A percentile compares a stretch with the other conserved stretches of the same genome.
These are phyloP conservation scores for Quadriops clusia DNA, from an alignment of 2,888 invertebrate genomes.

Conservation along the genomic window DNA sequence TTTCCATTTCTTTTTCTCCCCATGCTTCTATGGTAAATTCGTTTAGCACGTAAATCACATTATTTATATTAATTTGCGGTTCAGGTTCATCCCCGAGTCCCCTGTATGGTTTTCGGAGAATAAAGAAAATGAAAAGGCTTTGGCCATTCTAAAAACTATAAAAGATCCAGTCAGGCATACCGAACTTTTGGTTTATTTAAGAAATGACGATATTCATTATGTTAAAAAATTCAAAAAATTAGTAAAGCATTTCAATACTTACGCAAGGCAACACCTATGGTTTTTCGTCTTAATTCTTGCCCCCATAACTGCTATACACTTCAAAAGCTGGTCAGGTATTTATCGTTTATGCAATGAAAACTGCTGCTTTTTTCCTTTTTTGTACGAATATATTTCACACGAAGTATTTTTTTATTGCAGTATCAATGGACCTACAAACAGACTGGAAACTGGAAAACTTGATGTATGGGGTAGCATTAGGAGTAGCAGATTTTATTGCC, in stretches of 20 bases:
- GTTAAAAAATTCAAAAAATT: not conserved
- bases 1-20: slow-evolving; percentile 8
- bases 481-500: no score
- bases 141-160: slow-evolving; percentile 7
- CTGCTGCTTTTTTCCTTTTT: not conserved
- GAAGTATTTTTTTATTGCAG: not conserved
- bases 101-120: slow-evolving; percentile 11
- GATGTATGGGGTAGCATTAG: no score
- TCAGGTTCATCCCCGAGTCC: slow-evolving; percentile 13
- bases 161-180: slow-evolving; percentile 9
- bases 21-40: slow-evolving; percentile 10
- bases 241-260: no score
- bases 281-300: no score
- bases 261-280: no score
- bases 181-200: slow-evolving; percentile 7
- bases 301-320: no score
- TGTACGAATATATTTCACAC: not conserved
- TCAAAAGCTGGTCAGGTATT: slow-evolving; percentile 1
- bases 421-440: not conserved
- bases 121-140: slow-evolving; percentile 7
- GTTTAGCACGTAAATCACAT: not conserved
- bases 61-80: not conserved
- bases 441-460: no score
- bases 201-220: slow-evolving; percentile 5
- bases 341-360: not conserved